These are phyloP conservation scores for Aleiodes alternator DNA, from an alignment of 2,888 invertebrate genomes.

Conservation along the genomic window DNA sequence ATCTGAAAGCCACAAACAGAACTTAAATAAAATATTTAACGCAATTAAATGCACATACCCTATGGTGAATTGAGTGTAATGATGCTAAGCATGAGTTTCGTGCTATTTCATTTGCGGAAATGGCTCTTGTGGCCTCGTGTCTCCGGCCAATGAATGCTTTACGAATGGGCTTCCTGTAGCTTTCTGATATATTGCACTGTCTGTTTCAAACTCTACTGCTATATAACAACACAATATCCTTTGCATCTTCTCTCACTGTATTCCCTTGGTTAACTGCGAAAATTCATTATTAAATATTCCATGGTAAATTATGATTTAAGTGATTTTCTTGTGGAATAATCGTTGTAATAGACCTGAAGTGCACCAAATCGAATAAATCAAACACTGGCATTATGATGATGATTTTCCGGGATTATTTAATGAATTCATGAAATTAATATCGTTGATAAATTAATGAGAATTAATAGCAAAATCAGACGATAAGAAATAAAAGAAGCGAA, in stretches of 20 bases:
- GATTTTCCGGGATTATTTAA: too few species aligned
- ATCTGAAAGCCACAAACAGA: too few species aligned
- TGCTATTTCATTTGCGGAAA: conserved; percentile 44
- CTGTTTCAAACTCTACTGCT: conserved; percentile 49
- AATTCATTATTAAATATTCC: conserved; percentile 32
- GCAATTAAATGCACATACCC: conserved; percentile 17
- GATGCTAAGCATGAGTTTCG: conserved; percentile 37
- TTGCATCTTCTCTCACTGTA: conserved; percentile 19
- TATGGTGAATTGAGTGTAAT: conserved; percentile 38
- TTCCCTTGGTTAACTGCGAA: not conserved
- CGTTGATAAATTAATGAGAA: not conserved
- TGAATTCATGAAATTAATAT: conserved; percentile 6
- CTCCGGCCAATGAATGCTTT: conserved; percentile 42
- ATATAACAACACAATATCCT: conserved; percentile 33
- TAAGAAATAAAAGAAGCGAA: not conserved
- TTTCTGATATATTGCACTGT: conserved; percentile 55
- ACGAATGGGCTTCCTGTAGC: conserved; percentile 41
- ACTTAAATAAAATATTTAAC: not conserved
- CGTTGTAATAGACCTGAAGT: conserved; percentile 15
- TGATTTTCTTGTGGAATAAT: conserved; percentile 10
- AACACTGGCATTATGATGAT: too few species aligned
- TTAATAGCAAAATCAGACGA: not conserved
- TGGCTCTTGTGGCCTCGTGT: conserved; percentile 33
- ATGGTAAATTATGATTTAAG: conserved; percentile 20
- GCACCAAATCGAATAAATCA: not conserved